Evolutionary conservation across 2,113 vertebrate species (phyloP), one percentile per base, ranked within the genome.

Genomic region (Mandrillus leucophaeus): DNA sequence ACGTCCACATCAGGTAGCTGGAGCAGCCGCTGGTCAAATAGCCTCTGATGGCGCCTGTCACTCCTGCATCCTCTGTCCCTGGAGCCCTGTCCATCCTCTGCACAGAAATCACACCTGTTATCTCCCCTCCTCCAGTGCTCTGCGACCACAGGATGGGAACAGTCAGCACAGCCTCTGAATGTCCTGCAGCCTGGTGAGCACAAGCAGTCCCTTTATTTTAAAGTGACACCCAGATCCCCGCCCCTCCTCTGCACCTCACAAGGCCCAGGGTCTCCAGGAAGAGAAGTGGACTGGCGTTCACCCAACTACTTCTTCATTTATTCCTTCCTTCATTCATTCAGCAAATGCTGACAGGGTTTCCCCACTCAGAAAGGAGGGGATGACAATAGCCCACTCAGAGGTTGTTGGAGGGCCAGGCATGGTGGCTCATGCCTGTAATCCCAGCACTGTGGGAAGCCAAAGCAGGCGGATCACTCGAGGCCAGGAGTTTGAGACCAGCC

Each of bases 171-270:
- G 38, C 0, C 0, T 23, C 38, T 23, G 32, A 3, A 0, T 18
- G n/a, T 6, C 68, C 4, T 2, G 3, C 8, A 6, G 45, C 61
- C 78, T 25, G 76, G 70, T 23, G 38, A 82, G 45, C 17, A 8
- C 0, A 5, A 7, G 13, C 14, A 0, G 75, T 38, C 23, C 13
- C 4, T 64, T 64, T 64, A 2, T 52, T 22, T 48, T 32, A n/a
- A 55, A 76, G 64, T 38, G 88, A 80, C 55, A 11, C 6, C 85
- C 80, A n/a, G 64, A 3, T 30, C 32, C 48, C 14, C 23, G 45
- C 13, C 13, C 23, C 1, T 38, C 20, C 5, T 25, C 43, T 9
- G 52, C 0, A 0, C 32, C 23, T 2, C 8, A 22, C 22, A 1
- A 50, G 83, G 9, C 43, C n/a, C 40, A 9, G 0, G 32, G 11